phyloP scores from a whole-genome alignment of 2,113 vertebrate genomes.

The Paramisgurnus dabryanus region DNA sequence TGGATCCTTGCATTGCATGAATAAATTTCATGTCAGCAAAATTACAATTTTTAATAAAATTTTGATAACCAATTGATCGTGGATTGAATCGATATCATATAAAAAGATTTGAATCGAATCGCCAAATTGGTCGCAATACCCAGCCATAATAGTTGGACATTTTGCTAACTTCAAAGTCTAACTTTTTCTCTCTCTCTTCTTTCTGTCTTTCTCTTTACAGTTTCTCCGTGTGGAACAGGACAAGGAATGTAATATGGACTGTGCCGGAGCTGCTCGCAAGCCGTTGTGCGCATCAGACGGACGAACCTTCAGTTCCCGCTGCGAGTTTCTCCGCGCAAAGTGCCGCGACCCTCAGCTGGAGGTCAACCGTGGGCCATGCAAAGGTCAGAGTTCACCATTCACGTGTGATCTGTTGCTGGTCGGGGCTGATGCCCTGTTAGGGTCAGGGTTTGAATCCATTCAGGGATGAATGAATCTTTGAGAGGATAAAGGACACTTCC shows the following conservation, averaged over 20 bases:
- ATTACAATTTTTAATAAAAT: no score
- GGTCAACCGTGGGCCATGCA: constrained; percentile 90
- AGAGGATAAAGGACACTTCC: constrained; percentile 43
- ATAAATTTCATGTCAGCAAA: no score
- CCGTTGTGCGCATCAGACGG: constrained; percentile 93
- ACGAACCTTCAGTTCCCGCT: constrained; percentile 92
- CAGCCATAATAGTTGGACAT: no score
- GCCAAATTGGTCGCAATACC: no score
- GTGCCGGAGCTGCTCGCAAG: constrained; percentile 82
- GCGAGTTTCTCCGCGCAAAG: constrained; percentile 94
- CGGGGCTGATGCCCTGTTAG: constrained; percentile 50
- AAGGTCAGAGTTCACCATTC: constrained; percentile 82
- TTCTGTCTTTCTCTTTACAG: constrained; percentile 64
- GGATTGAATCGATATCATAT: no score
- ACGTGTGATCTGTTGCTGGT: constrained; percentile 60
- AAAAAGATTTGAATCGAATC: no score
- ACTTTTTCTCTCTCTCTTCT: not conserved
- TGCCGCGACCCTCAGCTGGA: constrained; percentile 95
- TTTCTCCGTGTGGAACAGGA: constrained; percentile 96
- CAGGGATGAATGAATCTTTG: constrained; percentile 69
- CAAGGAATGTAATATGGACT: constrained; percentile 91
- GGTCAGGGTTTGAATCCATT: constrained; percentile 68
- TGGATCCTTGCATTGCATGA: no score
- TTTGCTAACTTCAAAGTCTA: not conserved
- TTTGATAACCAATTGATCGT: no score